Evolutionary conservation across 2,888 invertebrate species (phyloP).

Genomic region (Hemicrepidius hirtus): DNA sequence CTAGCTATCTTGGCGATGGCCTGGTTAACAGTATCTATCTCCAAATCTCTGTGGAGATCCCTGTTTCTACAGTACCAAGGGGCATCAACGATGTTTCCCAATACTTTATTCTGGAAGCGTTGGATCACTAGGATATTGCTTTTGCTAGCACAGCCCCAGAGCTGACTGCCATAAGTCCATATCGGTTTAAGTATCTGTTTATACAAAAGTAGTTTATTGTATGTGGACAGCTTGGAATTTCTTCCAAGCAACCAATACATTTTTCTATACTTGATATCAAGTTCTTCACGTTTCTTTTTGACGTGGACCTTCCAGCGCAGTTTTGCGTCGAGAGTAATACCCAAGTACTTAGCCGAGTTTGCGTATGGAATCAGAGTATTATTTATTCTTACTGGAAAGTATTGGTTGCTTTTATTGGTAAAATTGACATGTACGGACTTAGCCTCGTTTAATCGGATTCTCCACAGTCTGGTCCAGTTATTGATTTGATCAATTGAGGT

Average conservation of each 20-base stretch:
- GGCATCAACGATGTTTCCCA: slow-evolving; percentile 42
- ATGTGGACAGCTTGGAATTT: slow-evolving; percentile 38
- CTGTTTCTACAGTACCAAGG: slow-evolving; percentile 47
- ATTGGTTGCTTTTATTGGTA: slow-evolving; percentile 52
- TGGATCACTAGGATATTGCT: slow-evolving; percentile 24
- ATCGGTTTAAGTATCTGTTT: slow-evolving; percentile 29
- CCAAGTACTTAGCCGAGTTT: slow-evolving; percentile 41
- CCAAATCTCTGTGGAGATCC: slow-evolving; percentile 42
- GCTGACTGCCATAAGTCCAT: slow-evolving; percentile 32
- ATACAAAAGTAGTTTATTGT: slow-evolving; percentile 44
- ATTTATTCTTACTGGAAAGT: slow-evolving; percentile 42
- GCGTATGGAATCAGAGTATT: slow-evolving; percentile 39
- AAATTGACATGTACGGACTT: slow-evolving; percentile 59
- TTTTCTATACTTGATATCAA: slow-evolving; percentile 46
- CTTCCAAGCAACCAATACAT: slow-evolving; percentile 50
- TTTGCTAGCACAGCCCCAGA: slow-evolving; percentile 27
- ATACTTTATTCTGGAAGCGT: slow-evolving; percentile 38
- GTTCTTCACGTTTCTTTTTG: slow-evolving; percentile 52
- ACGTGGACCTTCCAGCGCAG: slow-evolving; percentile 54
- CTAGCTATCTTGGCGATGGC: slow-evolving; percentile 3
- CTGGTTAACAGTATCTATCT: slow-evolving; percentile 34
- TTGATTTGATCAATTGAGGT: slow-evolving; percentile 43
- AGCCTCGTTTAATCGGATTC: slow-evolving; percentile 55
- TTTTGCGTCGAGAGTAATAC: slow-evolving; percentile 39
- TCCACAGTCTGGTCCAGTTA: slow-evolving; percentile 56